Evolutionary conservation across 2,113 vertebrate genomes (phyloP).

Genomic region (Eleginops maclovinus): DNA sequence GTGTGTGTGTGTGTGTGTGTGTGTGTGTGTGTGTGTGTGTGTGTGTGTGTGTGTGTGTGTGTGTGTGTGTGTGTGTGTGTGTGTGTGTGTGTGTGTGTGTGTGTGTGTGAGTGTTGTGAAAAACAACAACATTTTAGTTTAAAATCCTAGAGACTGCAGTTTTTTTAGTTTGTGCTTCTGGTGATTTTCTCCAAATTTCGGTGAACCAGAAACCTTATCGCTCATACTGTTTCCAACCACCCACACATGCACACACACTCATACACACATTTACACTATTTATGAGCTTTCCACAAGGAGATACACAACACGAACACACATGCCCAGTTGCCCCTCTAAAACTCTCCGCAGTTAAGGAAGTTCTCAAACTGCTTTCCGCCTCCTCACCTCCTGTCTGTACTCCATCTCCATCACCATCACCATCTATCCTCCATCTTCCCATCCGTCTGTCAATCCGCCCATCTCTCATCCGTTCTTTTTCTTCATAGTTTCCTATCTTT

Average conservation of each 20-base stretch:
- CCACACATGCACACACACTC: conserved; percentile 45
- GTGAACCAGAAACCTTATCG: conserved; percentile 67
- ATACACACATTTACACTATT: conserved; percentile 57
- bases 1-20: no score
- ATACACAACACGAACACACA: conserved; percentile 56
- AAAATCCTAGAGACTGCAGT: conserved; percentile 37
- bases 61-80: no score
- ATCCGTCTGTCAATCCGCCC: conserved; percentile 22
- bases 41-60: no score
- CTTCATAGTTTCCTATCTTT: conserved; percentile 1
- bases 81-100: no score
- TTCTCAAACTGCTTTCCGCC: conserved; percentile 79
- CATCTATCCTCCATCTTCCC: conserved; percentile 45
- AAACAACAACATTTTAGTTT: conserved; percentile 25
- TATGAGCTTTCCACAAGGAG: conserved; percentile 60
- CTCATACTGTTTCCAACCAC: conserved; percentile 68
- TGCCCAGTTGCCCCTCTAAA: conserved; percentile 61
- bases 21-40: no score
- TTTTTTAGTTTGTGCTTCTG: conserved; percentile 60
- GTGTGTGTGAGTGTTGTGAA: conserved; percentile 13
- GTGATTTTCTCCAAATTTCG: conserved; percentile 63
- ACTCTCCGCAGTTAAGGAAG: conserved; percentile 69
- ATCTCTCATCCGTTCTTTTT: conserved; percentile 42
- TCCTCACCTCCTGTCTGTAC: conserved; percentile 80
- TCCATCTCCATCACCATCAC: conserved; percentile 61